A percentile compares a stretch with the other conserved stretches of the same genome.
phyloP scores from a whole-genome alignment of 2,113 vertebrate species.

The Sphyrna mokarran region DNA sequence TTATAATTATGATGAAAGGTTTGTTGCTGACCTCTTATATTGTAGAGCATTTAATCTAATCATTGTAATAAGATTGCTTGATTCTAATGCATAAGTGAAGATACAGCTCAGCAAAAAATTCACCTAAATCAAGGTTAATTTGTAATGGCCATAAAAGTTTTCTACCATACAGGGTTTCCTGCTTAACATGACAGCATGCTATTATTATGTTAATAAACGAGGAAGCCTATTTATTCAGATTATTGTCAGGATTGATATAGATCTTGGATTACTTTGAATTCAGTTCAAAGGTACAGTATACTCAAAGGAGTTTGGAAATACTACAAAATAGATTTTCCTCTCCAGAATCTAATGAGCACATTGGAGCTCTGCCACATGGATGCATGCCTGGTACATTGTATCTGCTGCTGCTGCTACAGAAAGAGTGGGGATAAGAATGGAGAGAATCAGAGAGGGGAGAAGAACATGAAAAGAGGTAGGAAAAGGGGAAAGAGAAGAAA shows the following conservation, averaged over 20 bases:
- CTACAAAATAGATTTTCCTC: not conserved
- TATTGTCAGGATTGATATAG: not conserved
- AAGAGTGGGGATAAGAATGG: not conserved
- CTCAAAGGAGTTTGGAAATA: not conserved
- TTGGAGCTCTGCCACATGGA: not conserved
- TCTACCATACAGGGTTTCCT: not conserved
- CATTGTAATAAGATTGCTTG: not conserved
- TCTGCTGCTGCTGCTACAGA: not conserved
- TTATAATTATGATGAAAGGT: not conserved
- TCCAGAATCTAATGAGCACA: not conserved
- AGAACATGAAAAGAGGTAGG: not conserved
- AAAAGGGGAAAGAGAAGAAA: too few relatives aligned
- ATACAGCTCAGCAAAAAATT: conserved; percentile 6
- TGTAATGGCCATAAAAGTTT: not conserved
- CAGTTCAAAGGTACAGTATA: not conserved
- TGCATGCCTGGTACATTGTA: not conserved
- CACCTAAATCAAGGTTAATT: not conserved
- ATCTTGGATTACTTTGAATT: not conserved
- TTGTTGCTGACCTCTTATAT: not conserved
- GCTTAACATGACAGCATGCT: not conserved
- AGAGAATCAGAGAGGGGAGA: not conserved
- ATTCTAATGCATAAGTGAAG: conserved; percentile 21
- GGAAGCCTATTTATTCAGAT: not conserved
- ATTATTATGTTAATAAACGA: not conserved
- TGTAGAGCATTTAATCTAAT: not conserved